Conservation (phyloP, 1,140 invertebrate species). For the Drosophila pseudoobscura region DNA sequence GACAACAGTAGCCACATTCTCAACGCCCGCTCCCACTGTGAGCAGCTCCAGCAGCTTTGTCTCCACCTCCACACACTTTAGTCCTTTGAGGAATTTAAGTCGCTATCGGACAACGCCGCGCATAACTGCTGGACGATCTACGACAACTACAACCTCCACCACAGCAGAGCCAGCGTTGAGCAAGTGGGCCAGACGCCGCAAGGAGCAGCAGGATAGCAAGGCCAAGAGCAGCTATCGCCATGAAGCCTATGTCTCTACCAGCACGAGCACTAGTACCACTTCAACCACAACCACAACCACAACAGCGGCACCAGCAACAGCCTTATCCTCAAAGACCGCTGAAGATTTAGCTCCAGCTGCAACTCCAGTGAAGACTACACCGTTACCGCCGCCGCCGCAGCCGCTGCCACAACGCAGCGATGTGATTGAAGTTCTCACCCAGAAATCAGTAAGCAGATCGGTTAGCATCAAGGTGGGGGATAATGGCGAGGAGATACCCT, state of each 20-base stretch:
- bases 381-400: background rate
- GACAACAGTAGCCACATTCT: background rate
- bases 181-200: conserved; percentile 77
- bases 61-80: conserved; percentile 62
- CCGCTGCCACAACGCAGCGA: conserved; percentile 19
- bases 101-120: conserved; percentile 70
- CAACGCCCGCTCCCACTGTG: background rate
- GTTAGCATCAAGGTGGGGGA: conserved; percentile 79
- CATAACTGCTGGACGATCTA: conserved; percentile 59
- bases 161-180: conserved; percentile 54
- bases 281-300: conserved; percentile 26
- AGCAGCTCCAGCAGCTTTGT: conserved; percentile 47
- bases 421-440: conserved; percentile 72
- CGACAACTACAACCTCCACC: conserved; percentile 51
- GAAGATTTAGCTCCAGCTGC: background rate
- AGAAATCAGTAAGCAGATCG: conserved; percentile 78
- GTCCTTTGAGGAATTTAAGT: conserved; percentile 59
- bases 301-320: background rate
- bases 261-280: conserved; percentile 8
- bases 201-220: conserved; percentile 72
- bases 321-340: conserved; percentile 1
- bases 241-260: conserved; percentile 47
- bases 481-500: conserved; percentile 77
- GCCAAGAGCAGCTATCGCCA: conserved; percentile 58
- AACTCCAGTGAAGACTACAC: too few relatives aligned